These are phyloP conservation scores for Oncopodura yosiiana DNA, from an alignment of 1,140 invertebrate genomes.

Conservation along the genomic window DNA sequence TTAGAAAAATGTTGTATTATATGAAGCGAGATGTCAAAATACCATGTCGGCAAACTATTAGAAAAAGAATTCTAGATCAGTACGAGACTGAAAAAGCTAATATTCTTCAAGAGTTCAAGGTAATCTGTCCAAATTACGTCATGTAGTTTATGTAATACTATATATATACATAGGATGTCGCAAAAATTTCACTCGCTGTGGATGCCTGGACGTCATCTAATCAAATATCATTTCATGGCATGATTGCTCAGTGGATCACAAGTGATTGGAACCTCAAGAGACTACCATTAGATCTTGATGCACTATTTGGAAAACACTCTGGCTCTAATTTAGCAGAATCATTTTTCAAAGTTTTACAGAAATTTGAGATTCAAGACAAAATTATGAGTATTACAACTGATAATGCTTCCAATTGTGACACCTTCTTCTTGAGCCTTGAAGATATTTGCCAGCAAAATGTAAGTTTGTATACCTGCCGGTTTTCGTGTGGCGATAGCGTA, in stretches of 20 bases:
- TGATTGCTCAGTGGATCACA: neutral
- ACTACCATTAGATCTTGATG: neutral
- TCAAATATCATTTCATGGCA: neutral
- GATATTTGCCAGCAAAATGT: no score
- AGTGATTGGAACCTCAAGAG: neutral
- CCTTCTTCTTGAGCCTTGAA: neutral
- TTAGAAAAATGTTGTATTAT: neutral
- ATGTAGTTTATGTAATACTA: neutral
- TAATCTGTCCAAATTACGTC: neutral
- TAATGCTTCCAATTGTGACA: constrained; percentile 1
- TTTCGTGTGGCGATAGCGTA: no score
- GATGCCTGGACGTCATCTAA: constrained; percentile 11
- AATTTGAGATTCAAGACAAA: neutral
- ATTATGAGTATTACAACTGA: neutral
- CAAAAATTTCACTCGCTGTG: constrained; percentile 6
- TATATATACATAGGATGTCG: neutral
- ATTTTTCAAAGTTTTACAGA: neutral
- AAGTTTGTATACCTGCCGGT: no score
- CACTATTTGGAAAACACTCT: neutral
- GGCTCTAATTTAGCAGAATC: neutral
- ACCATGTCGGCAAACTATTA: neutral
- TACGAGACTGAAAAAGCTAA: constrained; percentile 1
- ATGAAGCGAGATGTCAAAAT: neutral
- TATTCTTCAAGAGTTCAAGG: neutral
- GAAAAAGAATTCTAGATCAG: neutral